phyloP scores from a whole-genome alignment of 2,113 vertebrate genomes.

The Coryphaenoides rupestris region DNA sequence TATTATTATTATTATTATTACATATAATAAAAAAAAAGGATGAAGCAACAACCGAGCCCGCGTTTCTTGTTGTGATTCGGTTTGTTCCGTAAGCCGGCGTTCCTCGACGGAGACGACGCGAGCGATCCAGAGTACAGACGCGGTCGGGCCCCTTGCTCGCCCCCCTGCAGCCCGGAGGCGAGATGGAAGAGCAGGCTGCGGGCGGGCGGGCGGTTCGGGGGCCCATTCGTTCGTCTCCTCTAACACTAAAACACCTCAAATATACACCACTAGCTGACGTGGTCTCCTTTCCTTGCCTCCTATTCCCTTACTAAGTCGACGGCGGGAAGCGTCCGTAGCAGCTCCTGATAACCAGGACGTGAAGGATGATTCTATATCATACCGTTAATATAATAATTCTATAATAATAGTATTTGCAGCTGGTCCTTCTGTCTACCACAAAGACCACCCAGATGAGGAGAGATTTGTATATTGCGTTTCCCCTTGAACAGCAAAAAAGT shows the following conservation, averaged over 20 bases:
- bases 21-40: conserved; percentile 55
- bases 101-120: too few relatives aligned
- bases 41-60: conserved; percentile 29
- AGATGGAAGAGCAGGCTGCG: conserved; percentile 22
- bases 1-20: conserved; percentile 70
- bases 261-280: too few relatives aligned
- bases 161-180: conserved; percentile 19
- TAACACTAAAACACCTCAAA: too few relatives aligned
- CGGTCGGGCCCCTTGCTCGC: background rate
- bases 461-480: background rate
- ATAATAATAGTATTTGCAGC: background rate
- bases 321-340: too few relatives aligned
- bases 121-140: conserved; percentile 2
- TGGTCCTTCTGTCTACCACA: too few relatives aligned
- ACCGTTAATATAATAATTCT: background rate
- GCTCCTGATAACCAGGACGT: too few relatives aligned
- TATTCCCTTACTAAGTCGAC: too few relatives aligned
- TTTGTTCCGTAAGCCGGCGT: too few relatives aligned
- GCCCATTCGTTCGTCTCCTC: conserved; percentile 5
- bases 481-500: background rate
- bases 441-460: background rate
- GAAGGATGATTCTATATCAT: too few relatives aligned
- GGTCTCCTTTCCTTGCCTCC: too few relatives aligned
- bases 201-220: too few relatives aligned
- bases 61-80: too few relatives aligned